Evolutionary conservation across 2,797 vertebrate genomes (phyloP).

Genomic region (Hephaestus fuliginosus): DNA sequence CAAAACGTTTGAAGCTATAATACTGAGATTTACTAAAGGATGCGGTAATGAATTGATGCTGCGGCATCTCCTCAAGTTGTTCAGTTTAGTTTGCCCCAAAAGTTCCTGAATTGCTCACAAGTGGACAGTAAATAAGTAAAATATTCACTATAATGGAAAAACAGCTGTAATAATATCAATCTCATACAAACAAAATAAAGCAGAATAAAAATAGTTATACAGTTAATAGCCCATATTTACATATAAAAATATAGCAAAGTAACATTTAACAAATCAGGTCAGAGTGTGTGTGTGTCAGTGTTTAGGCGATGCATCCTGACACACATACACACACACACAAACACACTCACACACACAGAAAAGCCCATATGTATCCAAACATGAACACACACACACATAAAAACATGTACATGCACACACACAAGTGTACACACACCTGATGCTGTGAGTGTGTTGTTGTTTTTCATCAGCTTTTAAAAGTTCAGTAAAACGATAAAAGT

Average conservation of each 20-base stretch:
- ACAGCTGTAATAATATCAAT: conserved; percentile 54
- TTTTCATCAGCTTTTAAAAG: conserved; percentile 21
- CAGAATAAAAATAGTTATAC: conserved; percentile 85
- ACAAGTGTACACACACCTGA: conserved; percentile 9
- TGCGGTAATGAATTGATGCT: neutral
- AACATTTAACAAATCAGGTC: conserved; percentile 86
- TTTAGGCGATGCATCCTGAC: conserved; percentile 33
- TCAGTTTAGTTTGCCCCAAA: conserved; percentile 53
- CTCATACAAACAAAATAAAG: conserved; percentile 81
- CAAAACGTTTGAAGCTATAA: neutral
- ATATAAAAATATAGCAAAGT: conserved; percentile 96
- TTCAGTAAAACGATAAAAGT: neutral
- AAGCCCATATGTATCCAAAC: conserved; percentile 51
- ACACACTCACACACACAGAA: conserved; percentile 55
- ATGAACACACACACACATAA: conserved; percentile 45
- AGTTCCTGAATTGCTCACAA: conserved; percentile 36
- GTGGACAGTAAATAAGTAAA: conserved; percentile 59
- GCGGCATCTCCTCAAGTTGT: neutral
- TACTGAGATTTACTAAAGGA: neutral
- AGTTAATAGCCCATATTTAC: conserved; percentile 83
- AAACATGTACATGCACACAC: conserved; percentile 41
- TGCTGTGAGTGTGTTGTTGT: conserved; percentile 10
- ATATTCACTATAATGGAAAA: conserved; percentile 70
- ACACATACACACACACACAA: conserved; percentile 49
- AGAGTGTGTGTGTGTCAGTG: conserved; percentile 62